Evolutionary conservation across 92 coral and sea anemone genomes (phyloP).

Genomic region (Isaurus tuberculatus): DNA sequence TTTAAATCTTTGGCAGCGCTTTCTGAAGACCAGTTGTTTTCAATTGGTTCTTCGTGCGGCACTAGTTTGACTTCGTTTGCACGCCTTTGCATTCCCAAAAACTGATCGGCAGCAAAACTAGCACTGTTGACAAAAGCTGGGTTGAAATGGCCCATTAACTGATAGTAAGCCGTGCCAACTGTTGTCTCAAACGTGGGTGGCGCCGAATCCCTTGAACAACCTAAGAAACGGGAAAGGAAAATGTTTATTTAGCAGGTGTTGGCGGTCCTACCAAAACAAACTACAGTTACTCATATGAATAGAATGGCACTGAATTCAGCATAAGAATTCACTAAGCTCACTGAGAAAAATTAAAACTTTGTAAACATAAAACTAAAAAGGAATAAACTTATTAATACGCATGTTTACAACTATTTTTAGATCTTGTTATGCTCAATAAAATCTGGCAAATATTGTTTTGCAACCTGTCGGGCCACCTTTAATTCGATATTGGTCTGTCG

Average conservation of each 20-base stretch:
- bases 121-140: slow-evolving; percentile 55
- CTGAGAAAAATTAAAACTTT: background rate
- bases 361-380: background rate
- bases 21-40: slow-evolving; percentile 45
- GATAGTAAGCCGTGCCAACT: slow-evolving; percentile 19
- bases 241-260: slow-evolving; percentile 14
- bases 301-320: background rate
- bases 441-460: background rate
- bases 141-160: slow-evolving; percentile 15
- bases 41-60: slow-evolving; percentile 44
- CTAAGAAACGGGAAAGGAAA: background rate
- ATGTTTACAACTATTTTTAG: background rate
- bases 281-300: background rate
- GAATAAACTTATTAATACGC: background rate
- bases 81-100: slow-evolving; percentile 54
- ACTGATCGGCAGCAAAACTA: slow-evolving; percentile 52
- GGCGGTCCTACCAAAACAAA: background rate
- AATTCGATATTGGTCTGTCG: background rate
- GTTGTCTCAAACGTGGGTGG: slow-evolving; percentile 37
- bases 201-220: slow-evolving; percentile 34
- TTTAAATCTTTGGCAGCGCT: slow-evolving; percentile 46
- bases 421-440: background rate
- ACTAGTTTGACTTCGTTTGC: slow-evolving; percentile 41
- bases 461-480: background rate
- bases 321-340: background rate